Base-by-base conservation (phyloP, 2,113 vertebrate genomes). In the Odontophorus gujanensis region DNA sequence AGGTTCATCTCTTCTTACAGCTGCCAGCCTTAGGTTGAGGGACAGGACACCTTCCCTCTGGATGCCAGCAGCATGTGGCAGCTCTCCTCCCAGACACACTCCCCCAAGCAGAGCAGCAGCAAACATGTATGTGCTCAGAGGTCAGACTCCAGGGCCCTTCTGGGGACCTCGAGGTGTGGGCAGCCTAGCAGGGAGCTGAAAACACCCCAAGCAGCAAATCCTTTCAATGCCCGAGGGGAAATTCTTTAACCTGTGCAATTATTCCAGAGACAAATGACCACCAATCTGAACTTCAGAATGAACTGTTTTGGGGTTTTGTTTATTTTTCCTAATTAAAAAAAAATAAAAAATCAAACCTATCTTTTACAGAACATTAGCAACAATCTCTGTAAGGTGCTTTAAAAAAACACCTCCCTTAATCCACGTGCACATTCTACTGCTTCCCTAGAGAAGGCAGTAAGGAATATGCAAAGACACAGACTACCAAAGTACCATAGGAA, bases 51-150 rank as follows among this genome's bases (percentile, higher is more conserved):
- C 51, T 38, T 75, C 40, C 25, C 25, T 47, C 13, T 42, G 6
- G 25, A 25, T 26, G 50, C 5, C 32, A 5, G 21, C 1, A 3
- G 15, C 36, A 2, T 4, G 26, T 59, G 62, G 26, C 4, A 9
- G 47, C 43, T 85, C 22, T 22, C 13, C 34, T 80, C 12, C 12
- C n/a, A 66, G 22, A 32, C 18, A 48, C 0, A 2, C 21, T 4
- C 34, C 45, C 71, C 45, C 71, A 87, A 45, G 21, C 6, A 80
- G 34, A 55, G 12, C 48, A 45, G n/a, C 2, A 66, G 34, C 40
- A 43, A 53, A 45, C 40, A 17, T 0, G 0, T 5, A 11, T 32
- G 20, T 15, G 50, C 30, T 20, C n/a, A n/a, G 12, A 73, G 73
- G 40, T 71, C 42, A 22, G 34, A 32, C 57, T 24, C 40, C 85